Conservation (phyloP, 2,113 vertebrate genomes). For the Dasyprocta punctata region DNA sequence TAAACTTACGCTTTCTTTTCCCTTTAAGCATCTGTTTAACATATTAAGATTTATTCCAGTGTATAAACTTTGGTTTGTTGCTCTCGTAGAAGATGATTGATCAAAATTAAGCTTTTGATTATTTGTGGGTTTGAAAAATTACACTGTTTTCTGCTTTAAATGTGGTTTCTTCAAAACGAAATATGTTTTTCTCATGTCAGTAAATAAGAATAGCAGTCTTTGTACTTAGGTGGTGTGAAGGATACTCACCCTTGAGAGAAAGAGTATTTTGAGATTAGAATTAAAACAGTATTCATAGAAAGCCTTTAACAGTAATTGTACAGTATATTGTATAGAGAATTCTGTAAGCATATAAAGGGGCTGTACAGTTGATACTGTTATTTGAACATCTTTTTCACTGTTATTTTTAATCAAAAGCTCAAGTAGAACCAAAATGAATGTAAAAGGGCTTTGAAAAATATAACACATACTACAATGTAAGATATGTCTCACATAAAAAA, state of each 20-base stretch:
- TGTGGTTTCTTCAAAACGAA: neutral
- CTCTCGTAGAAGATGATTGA: conserved; percentile 29
- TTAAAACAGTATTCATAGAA: neutral
- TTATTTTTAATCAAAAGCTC: conserved; percentile 55
- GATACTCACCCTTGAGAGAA: neutral
- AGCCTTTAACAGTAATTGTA: neutral
- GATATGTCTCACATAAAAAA: neutral
- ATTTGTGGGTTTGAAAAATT: conserved; percentile 4
- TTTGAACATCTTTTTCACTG: conserved; percentile 36
- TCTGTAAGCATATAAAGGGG: neutral
- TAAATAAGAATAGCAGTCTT: neutral
- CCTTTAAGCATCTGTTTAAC: neutral
- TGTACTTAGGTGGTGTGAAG: neutral
- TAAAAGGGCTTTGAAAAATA: conserved; percentile 51
- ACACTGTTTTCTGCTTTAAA: neutral
- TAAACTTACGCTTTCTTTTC: neutral
- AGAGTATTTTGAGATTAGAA: neutral
- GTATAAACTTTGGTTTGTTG: neutral
- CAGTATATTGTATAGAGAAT: neutral
- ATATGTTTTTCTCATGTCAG: conserved; percentile 7
- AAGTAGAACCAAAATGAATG: neutral
- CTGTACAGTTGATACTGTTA: neutral
- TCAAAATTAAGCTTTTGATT: conserved; percentile 37
- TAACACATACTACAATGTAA: conserved; percentile 22
- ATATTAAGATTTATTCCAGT: neutral